Percentiles rank a stretch among this genome's conserved stretches.
phyloP scores from a whole-genome alignment of 2,113 vertebrate species.

The Psettodes erumei region DNA sequence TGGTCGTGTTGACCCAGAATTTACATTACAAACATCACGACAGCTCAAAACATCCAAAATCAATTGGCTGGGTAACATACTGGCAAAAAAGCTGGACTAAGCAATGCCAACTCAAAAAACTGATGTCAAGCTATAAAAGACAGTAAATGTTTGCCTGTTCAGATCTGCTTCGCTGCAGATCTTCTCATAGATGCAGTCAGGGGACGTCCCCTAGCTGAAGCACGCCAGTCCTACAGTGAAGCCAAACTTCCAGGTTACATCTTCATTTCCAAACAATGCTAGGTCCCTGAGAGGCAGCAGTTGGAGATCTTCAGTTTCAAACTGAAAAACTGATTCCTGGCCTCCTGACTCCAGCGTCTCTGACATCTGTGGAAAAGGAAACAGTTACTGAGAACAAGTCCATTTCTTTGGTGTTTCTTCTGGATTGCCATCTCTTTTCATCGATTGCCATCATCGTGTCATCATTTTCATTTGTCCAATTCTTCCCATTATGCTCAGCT shows the following conservation, averaged over 20 bases:
- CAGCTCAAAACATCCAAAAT: background rate
- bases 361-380: slow-evolving; percentile 43
- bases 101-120: background rate
- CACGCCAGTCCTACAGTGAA: slow-evolving; percentile 88
- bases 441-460: no score
- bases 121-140: background rate
- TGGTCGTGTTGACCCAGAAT: background rate
- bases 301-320: slow-evolving; percentile 82
- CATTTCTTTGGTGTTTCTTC: no score
- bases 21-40: background rate
- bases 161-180: background rate
- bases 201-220: slow-evolving; percentile 81
- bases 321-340: slow-evolving; percentile 83
- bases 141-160: background rate
- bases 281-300: slow-evolving; percentile 87
- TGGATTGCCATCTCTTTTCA: no score
- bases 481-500: no score
- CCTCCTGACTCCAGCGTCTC: slow-evolving; percentile 71
- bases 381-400: no score
- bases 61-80: background rate
- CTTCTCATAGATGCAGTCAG: background rate
- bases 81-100: background rate
- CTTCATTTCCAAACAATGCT: slow-evolving; percentile 82
- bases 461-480: no score
- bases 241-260: slow-evolving; percentile 81